phyloP scores from a whole-genome alignment of 2,888 invertebrate species.

The Lochmaea crataegi region DNA sequence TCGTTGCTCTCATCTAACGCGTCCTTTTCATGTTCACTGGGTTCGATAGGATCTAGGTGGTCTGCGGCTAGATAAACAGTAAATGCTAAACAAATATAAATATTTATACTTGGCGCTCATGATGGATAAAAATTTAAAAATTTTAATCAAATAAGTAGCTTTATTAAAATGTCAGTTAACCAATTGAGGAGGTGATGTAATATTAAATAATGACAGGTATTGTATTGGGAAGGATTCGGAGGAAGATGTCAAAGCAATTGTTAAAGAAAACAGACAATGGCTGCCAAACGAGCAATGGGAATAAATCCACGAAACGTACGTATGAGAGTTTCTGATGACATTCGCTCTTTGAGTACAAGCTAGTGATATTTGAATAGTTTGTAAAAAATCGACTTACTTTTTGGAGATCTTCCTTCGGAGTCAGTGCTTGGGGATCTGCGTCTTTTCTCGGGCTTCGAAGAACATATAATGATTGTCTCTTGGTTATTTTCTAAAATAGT shows the following conservation, averaged over 20 bases:
- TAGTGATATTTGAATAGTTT: too few species aligned
- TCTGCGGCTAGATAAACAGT: conserved; percentile 22
- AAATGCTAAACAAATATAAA: conserved; percentile 21
- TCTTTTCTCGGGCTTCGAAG: conserved; percentile 57
- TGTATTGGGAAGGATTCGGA: too few species aligned
- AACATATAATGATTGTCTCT: conserved; percentile 64
- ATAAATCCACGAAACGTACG: too few species aligned
- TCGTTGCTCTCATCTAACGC: conserved; percentile 44
- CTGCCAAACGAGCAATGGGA: too few species aligned
- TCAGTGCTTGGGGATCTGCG: conserved; percentile 57
- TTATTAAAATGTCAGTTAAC: too few species aligned
- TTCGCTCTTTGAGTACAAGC: too few species aligned
- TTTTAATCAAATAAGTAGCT: too few species aligned
- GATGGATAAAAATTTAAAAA: neutral
- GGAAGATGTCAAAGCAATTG: too few species aligned
- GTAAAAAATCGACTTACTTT: conserved; percentile 57
- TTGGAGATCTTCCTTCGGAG: conserved; percentile 53
- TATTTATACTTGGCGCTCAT: neutral
- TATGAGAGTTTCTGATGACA: too few species aligned
- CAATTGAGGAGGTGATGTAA: too few species aligned
- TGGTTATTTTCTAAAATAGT: conserved; percentile 60
- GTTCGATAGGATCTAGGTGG: conserved; percentile 39
- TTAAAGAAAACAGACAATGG: too few species aligned
- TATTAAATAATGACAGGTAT: too few species aligned
- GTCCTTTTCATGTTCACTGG: conserved; percentile 44